phyloP scores from a whole-genome alignment of 2,113 vertebrate genomes.

The Megaceryle maxima region DNA sequence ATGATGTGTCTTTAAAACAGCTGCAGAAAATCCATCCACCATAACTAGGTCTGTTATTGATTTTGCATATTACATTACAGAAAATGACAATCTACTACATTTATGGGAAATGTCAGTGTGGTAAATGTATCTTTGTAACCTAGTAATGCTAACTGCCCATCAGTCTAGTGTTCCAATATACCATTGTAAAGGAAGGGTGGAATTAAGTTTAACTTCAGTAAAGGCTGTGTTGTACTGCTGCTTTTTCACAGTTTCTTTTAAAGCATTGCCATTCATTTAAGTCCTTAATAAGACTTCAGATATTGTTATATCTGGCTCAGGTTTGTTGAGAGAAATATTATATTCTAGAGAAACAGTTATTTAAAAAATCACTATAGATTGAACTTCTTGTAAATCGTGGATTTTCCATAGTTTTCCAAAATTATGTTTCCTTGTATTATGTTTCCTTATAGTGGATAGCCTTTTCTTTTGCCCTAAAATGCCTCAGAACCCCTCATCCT shows the following conservation, averaged over 20 bases:
- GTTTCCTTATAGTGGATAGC: neutral
- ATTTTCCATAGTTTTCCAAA: neutral
- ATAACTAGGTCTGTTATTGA: neutral
- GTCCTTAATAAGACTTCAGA: neutral
- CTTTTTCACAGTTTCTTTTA: neutral
- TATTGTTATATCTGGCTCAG: neutral
- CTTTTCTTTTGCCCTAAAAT: neutral
- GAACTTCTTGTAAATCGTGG: neutral
- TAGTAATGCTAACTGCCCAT: neutral
- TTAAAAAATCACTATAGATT: neutral
- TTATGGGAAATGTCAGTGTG: neutral
- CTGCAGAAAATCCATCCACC: neutral
- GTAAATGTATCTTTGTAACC: neutral
- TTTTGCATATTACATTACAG: neutral
- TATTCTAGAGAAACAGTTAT: neutral
- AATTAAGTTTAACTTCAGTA: neutral
- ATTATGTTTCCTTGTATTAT: neutral
- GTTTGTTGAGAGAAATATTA: neutral
- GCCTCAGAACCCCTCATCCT: fast-evolving
- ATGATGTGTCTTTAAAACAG: neutral
- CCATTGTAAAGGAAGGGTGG: neutral
- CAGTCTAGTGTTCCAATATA: neutral
- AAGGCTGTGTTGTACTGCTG: neutral
- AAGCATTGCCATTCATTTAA: neutral
- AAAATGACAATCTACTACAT: neutral